Conservation (phyloP, 2,113 vertebrate species). For the Cinclus cinclus region DNA sequence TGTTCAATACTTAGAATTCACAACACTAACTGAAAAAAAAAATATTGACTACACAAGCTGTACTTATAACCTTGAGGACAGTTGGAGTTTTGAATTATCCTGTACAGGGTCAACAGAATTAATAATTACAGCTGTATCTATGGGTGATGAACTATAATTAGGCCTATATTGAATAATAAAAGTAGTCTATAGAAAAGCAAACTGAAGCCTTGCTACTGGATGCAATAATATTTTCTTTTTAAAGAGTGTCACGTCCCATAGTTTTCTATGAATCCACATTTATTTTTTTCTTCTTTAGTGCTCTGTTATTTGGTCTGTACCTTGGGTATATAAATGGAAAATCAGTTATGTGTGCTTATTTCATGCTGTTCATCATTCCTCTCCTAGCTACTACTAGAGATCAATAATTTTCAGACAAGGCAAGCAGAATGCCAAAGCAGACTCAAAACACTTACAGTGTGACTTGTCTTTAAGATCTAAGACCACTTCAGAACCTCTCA, state of each 20-base stretch:
- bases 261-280: neutral
- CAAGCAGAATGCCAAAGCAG: neutral
- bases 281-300: neutral
- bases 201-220: neutral
- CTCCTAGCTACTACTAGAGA: neutral
- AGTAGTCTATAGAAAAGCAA: neutral
- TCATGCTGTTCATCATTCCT: neutral
- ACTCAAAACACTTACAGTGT: neutral
- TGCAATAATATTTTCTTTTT: neutral
- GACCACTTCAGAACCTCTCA: neutral
- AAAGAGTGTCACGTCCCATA: neutral
- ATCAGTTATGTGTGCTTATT: neutral
- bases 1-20: conserved; percentile 3
- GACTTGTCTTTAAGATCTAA: neutral
- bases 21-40: neutral
- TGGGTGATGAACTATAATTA: conserved; percentile 41
- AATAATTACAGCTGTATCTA: conserved; percentile 54
- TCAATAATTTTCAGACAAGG: neutral
- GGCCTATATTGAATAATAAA: conserved; percentile 47
- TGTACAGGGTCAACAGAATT: conserved; percentile 58
- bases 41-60: neutral
- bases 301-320: neutral
- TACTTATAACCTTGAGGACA: neutral
- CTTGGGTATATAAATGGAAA: neutral
- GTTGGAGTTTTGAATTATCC: conserved; percentile 48